Evolutionary conservation across 2,797 vertebrate genomes (phyloP).

Genomic region (Pteronotus mesoamericanus): DNA sequence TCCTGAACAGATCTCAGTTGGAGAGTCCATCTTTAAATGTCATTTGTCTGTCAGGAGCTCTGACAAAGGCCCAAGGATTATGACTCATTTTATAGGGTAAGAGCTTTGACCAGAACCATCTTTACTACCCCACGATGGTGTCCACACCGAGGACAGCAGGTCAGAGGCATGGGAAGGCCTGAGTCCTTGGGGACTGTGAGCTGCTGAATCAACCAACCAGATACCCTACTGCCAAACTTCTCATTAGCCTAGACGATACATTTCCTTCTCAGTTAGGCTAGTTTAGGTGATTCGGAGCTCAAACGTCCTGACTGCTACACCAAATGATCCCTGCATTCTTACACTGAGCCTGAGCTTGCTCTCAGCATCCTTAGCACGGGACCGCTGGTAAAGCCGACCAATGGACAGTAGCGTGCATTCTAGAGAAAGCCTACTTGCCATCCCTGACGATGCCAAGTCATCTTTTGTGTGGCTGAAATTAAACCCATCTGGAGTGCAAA

Average conservation of each 20-base stretch:
- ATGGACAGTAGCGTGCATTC: background rate
- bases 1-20: background rate
- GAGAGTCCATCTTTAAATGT: background rate
- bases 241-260: background rate
- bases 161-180: background rate
- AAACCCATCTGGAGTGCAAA: background rate
- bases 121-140: background rate
- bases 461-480: conserved; percentile 24
- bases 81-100: background rate
- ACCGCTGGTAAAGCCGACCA: background rate
- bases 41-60: background rate
- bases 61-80: background rate
- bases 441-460: background rate
- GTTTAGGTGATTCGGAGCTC: background rate
- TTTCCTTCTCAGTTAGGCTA: background rate
- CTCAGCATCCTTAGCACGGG: background rate
- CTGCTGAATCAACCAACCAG: background rate
- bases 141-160: background rate
- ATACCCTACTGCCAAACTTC: background rate
- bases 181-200: background rate
- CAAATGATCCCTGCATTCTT: background rate
- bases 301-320: background rate
- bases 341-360: background rate
- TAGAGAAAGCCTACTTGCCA: background rate
- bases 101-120: background rate